Evolutionary conservation across 53 echinoderm and acorn worm genomes (phyloP), one percentile per base, ranked within the genome.

Genomic region (Luidia sarsii): DNA sequence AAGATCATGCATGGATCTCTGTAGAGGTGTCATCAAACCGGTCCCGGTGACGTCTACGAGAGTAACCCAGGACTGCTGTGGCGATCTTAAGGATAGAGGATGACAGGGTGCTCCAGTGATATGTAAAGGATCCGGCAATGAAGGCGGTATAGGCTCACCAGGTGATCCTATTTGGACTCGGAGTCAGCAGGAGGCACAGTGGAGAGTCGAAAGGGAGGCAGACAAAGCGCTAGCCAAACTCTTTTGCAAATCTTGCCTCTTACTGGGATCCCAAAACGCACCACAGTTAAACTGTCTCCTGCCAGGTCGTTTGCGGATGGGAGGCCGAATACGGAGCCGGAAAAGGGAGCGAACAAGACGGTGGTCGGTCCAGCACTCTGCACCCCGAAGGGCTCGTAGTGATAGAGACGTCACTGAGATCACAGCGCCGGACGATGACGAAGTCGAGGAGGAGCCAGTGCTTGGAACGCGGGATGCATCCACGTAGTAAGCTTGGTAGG

Each of bases 361-460:
- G 9, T 64, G 64, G 22, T 64, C 35, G 3, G 64, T 16, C 33
- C 21, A 63, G 63, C 63, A 63, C 14, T 63, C 63, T 22, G 37
- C 37, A 14, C 36, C 37, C 33, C 0, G 64, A 3, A 30, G 37
- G 35, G 64, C 16, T 64, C 20, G n/a, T 64, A 7, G 64, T 64
- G 4, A 36, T 7, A 7, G 35, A 51, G 51, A 51, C 51, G 50
- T 63, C 63, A 0, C 34, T 31, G 14, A 63, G 16, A 19, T 64
- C 22, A 7, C 13, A 64, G 33, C 19, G 33, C n/a, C 37, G n/a
- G 37, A 34, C 20, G 20, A 64, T 64, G 3, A 64, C 37, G 8
- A 33, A 36, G 64, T 64, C 64, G 11, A 36, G 32, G 33, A 64
- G 64, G 64, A 33, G 64, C 64, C 64, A 36, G n/a, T 33, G 37